Base-by-base conservation (phyloP, 2,113 vertebrate species). In the Menidia beryllina region DNA sequence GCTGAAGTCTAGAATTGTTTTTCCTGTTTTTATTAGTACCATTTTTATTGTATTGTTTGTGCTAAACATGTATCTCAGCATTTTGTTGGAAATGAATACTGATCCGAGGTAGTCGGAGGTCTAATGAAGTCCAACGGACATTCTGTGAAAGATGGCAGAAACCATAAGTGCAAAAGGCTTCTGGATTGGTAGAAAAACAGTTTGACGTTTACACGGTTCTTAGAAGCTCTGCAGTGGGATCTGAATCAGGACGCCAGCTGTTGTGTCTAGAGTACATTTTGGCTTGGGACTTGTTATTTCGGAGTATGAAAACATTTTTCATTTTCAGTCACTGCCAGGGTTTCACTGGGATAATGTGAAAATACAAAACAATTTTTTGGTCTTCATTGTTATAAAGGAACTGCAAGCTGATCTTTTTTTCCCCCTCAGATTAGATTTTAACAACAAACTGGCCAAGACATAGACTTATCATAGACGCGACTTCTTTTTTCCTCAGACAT, bases 1-100 rank as follows among this genome's bases (percentile, higher is more conserved):
- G 41, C 20, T 57, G 49, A 85, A 71, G 77, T 41, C 74, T 70
- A 39, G 54, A 71, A 53, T 63, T 41, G 39, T 25, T 26, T 27
- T 45, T 21, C 39, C 19, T 45, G 58, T 43, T 13, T 20, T 26
- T 34, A 6, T 45, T 66, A 58, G 39, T 45, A 68, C 65, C 63
- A 43, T 82, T 72, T 48, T 57, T 50, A 38, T 50, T 26, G 38
- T 10, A 4, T 59, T 49, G 26, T 53, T 65, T 58, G 9, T 57
- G 15, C 25, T 23, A 34, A 53, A 68, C 39, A 72, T 65, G 53
- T 11, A 34, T 24, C 24, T 54, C 19, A 4, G 2, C 14, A 11
- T 52, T 52, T n/a, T 8, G 0, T 43, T 15, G 17, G 21, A 14
- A 43, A 20, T 21, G 19, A 3, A 9, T 5, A 21, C 19, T 8